Conservation (phyloP, 2,113 vertebrate genomes). For the Lagopus muta region DNA sequence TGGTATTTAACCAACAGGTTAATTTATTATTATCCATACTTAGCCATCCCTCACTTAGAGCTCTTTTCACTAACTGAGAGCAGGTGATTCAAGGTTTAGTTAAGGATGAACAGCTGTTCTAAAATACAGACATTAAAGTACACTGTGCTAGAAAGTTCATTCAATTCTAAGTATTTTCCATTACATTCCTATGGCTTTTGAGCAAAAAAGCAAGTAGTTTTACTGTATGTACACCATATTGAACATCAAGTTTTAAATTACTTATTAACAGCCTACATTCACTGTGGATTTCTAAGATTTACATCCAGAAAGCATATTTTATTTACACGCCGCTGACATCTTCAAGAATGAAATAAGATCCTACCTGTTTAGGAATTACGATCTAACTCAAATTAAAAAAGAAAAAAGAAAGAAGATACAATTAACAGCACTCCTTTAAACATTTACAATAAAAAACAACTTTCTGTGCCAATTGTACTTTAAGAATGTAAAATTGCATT, state of each 20-base stretch:
- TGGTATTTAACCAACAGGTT: neutral
- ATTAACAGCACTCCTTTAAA: constrained; percentile 34
- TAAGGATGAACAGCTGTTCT: neutral
- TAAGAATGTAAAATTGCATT: constrained; percentile 73
- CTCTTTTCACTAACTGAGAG: neutral
- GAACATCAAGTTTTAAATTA: constrained; percentile 47
- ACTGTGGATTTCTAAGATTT: constrained; percentile 73
- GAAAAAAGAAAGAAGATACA: neutral
- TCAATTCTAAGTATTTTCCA: neutral
- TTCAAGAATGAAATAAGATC: constrained; percentile 42
- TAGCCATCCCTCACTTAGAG: neutral
- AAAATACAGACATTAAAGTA: constrained; percentile 2
- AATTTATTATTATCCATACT: neutral
- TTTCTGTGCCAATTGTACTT: constrained; percentile 45
- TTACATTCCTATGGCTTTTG: constrained; percentile 50
- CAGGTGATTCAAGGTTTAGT: neutral
- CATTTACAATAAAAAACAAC: constrained; percentile 60
- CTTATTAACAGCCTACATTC: constrained; percentile 75
- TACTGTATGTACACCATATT: constrained; percentile 40
- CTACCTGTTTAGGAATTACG: constrained; percentile 10
- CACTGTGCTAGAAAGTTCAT: neutral
- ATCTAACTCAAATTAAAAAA: constrained; percentile 57
- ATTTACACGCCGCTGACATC: constrained; percentile 73
- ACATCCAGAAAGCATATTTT: constrained; percentile 64
- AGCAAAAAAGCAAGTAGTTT: constrained; percentile 2